A percentile compares a stretch with the other conserved stretches of the same genome.
Conservation (phyloP, 2,113 vertebrate species). For the Callithrix jacchus region DNA sequence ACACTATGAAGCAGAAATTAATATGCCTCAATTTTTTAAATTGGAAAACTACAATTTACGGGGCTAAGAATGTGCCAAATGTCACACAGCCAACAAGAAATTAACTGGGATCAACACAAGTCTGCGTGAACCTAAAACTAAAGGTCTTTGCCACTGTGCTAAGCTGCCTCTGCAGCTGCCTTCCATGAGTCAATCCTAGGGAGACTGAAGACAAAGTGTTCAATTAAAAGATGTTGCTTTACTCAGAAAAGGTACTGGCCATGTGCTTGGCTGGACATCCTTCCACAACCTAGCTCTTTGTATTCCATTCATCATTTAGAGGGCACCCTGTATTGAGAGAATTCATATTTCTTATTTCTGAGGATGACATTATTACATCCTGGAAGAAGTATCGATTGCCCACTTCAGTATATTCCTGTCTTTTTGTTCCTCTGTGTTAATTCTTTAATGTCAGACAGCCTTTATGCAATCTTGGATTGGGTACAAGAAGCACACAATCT, state of each 20-base stretch:
- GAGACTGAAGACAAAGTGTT: not conserved
- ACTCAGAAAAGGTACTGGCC: not conserved
- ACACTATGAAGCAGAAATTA: not conserved
- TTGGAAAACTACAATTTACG: not conserved
- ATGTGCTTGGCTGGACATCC: not conserved
- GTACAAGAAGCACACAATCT: not conserved
- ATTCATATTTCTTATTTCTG: not conserved
- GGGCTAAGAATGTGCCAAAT: not conserved
- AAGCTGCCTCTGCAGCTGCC: not conserved
- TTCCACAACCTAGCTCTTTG: not conserved
- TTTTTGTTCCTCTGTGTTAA: not conserved
- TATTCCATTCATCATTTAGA: not conserved
- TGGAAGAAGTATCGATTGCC: not conserved
- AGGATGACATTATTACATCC: not conserved
- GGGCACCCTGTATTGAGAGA: not conserved
- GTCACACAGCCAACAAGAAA: not conserved
- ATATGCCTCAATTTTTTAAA: not conserved
- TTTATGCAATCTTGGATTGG: not conserved
- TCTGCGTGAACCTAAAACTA: not conserved
- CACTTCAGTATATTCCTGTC: not conserved
- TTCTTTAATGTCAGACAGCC: not conserved
- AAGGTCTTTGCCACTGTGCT: not conserved
- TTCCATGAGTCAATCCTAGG: not conserved
- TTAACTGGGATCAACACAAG: not conserved
- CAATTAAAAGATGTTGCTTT: not conserved